phyloP scores from a whole-genome alignment of 2,888 invertebrate genomes.

The Drosophila meridiana region DNA sequence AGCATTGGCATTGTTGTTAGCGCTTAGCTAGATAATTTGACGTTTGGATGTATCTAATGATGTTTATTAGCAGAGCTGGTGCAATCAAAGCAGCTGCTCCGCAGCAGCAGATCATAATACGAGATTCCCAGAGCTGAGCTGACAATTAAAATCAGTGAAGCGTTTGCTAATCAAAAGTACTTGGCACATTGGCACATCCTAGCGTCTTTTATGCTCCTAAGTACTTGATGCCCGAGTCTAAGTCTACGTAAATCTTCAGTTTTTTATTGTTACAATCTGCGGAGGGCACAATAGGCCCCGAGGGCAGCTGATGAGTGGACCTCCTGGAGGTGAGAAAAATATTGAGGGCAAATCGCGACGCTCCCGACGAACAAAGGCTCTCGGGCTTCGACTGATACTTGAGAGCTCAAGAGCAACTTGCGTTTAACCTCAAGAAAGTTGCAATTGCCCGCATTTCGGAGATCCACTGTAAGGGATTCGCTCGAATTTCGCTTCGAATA shows the following conservation, averaged over 20 bases:
- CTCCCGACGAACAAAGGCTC: conserved; percentile 43
- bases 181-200: conserved; percentile 51
- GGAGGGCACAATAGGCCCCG: conserved; percentile 53
- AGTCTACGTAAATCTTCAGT: conserved; percentile 61
- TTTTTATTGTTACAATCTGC: conserved; percentile 71
- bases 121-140: conserved; percentile 30
- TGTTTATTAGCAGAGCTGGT: conserved; percentile 48
- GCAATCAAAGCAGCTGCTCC: conserved; percentile 38
- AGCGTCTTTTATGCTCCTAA: conserved; percentile 42
- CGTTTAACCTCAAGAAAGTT: conserved; percentile 82
- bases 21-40: conserved; percentile 73
- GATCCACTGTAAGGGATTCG: conserved; percentile 46
- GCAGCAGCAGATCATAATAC: conserved; percentile 5
- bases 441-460: conserved; percentile 75
- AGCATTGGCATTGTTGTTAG: conserved; percentile 56
- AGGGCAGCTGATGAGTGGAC: conserved; percentile 82
- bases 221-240: conserved; percentile 74
- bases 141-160: conserved; percentile 66
- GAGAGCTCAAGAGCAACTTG: conserved; percentile 69
- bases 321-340: conserved; percentile 85
- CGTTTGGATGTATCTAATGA: conserved; percentile 56
- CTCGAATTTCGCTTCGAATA: conserved; percentile 50
- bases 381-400: conserved; percentile 40
- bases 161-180: conserved; percentile 57
- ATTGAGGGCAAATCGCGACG: conserved; percentile 64